Evolutionary conservation across 2,797 vertebrate species (phyloP).

Genomic region (Clarias fuscus): DNA sequence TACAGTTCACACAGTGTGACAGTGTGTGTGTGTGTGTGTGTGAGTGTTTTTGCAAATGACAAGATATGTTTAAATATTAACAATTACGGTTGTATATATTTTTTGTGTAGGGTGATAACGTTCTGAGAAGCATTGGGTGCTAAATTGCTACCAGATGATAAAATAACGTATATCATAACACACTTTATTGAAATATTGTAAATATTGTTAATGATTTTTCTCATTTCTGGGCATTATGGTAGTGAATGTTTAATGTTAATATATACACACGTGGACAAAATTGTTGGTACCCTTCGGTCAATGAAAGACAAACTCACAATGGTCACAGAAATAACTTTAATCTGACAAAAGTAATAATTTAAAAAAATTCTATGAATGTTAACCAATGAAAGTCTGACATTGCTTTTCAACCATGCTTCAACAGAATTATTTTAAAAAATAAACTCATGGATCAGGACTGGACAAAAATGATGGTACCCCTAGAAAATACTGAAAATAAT

Average conservation of each 20-base stretch:
- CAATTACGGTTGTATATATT: background rate
- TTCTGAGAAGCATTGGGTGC: background rate
- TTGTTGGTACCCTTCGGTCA: no score
- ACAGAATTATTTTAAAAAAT: no score
- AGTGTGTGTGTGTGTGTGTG: slow-evolving; percentile 10
- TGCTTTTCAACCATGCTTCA: no score
- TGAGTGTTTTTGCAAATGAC: background rate
- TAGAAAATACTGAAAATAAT: no score
- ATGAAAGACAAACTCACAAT: no score
- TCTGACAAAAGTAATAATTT: no score
- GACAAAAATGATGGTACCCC: no score
- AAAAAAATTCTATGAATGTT: no score
- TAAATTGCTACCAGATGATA: background rate
- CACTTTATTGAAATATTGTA: background rate
- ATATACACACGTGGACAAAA: no score
- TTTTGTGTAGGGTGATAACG: background rate
- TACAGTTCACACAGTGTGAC: background rate
- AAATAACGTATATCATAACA: background rate
- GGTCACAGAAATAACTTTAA: no score
- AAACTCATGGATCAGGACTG: no score
- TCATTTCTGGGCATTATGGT: background rate
- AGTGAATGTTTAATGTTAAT: background rate
- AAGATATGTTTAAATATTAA: background rate
- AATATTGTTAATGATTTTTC: background rate
- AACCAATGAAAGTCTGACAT: no score